phyloP scores from a whole-genome alignment of 2,113 vertebrate genomes.

The Clarias macrocephalus region DNA sequence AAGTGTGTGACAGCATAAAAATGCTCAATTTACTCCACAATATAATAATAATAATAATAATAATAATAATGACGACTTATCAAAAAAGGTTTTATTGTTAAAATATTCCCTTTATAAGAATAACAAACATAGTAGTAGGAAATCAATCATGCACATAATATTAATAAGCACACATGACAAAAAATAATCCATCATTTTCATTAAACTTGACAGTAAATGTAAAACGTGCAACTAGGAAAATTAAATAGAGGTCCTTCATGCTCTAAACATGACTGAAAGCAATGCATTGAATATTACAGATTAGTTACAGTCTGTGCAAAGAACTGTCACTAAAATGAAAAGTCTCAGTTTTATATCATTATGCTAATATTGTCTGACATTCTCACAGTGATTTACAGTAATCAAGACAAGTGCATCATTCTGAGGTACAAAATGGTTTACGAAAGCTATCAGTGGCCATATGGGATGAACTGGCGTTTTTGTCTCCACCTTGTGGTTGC shows the following conservation, averaged over 20 bases:
- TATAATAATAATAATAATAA: background rate
- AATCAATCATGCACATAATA: background rate
- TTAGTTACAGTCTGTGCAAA: background rate
- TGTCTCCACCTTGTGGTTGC: slow-evolving; percentile 15
- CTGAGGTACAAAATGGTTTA: background rate
- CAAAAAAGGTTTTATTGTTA: slow-evolving; percentile 4
- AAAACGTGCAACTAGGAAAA: background rate
- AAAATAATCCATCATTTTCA: background rate
- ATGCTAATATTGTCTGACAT: background rate
- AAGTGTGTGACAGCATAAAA: background rate
- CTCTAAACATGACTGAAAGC: background rate
- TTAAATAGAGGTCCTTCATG: background rate
- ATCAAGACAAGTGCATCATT: background rate
- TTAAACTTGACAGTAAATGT: background rate
- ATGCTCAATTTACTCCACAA: background rate
- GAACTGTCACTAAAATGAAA: background rate
- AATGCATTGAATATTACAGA: background rate
- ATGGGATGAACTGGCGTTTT: background rate
- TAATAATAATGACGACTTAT: background rate
- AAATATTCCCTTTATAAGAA: background rate
- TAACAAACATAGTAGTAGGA: background rate
- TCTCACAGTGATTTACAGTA: background rate
- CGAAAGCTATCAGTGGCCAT: background rate
- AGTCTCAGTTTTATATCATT: too few species aligned
- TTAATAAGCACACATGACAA: background rate